These are phyloP conservation scores for Netelia fuscicornis DNA, from an alignment of 2,888 invertebrate genomes.

Conservation along the genomic window DNA sequence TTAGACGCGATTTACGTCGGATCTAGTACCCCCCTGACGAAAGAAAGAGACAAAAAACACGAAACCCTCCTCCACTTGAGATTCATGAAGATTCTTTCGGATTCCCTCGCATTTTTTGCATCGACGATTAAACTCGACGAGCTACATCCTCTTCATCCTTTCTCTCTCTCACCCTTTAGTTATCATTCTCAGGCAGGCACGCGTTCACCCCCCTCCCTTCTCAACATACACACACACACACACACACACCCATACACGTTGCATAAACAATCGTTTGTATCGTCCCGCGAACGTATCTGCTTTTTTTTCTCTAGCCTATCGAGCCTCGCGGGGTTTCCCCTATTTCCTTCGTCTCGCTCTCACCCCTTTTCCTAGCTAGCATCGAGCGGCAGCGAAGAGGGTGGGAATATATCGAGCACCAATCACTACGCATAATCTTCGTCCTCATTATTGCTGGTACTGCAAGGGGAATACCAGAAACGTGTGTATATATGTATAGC, in stretches of 20 bases:
- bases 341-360: constrained; percentile 51
- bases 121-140: constrained; percentile 56
- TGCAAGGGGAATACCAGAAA: constrained; percentile 77
- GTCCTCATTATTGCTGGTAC: constrained; percentile 84
- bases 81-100: constrained; percentile 39
- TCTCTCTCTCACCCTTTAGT: too few relatives aligned
- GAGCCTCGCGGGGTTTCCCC: constrained; percentile 71
- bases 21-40: constrained; percentile 6
- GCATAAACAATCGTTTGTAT: constrained; percentile 74
- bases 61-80: background rate
- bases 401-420: constrained; percentile 80
- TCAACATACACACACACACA: background rate
- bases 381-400: constrained; percentile 61
- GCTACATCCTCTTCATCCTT: constrained; percentile 39
- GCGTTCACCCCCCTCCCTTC: background rate
- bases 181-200: too few relatives aligned
- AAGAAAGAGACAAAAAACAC: too few relatives aligned
- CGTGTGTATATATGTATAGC: constrained; percentile 53
- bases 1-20: constrained; percentile 42
- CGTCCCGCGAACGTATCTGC: constrained; percentile 64
- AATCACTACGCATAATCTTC: constrained; percentile 84
- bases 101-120: constrained; percentile 48
- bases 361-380: constrained; percentile 42
- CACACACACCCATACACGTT: background rate
- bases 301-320: constrained; percentile 11